Conservation (phyloP, 2,797 vertebrate genomes). For the Otus scops region DNA sequence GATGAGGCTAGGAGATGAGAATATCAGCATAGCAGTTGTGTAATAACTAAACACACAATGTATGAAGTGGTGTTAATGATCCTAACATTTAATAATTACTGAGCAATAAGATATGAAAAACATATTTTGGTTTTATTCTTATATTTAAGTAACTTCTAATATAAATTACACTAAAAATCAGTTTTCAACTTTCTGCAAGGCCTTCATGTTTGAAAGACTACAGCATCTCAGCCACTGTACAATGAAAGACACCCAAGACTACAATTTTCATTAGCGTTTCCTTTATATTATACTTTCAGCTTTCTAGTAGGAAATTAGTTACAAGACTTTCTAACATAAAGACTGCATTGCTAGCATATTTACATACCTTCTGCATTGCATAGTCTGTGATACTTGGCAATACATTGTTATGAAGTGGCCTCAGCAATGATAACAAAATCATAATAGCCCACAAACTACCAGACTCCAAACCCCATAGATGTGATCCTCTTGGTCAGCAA, state of each 20-base stretch:
- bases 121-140: background rate
- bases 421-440: background rate
- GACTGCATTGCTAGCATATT: background rate
- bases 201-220: background rate
- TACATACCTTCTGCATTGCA: background rate
- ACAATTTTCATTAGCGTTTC: background rate
- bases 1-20: background rate
- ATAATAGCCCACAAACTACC: fast-evolving
- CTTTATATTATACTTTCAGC: background rate
- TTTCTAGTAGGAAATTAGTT: background rate
- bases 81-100: background rate
- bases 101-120: background rate
- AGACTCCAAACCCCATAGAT: background rate
- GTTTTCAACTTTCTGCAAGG: background rate
- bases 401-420: background rate
- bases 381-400: background rate
- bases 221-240: background rate
- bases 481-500: background rate
- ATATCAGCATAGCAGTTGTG: background rate
- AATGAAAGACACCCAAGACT: background rate
- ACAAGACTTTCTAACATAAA: background rate
- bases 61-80: background rate
- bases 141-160: background rate
- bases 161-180: background rate
- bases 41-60: background rate